These are phyloP conservation scores for Leptinotarsa juncta DNA, from an alignment of 2,888 invertebrate genomes.

Conservation along the genomic window DNA sequence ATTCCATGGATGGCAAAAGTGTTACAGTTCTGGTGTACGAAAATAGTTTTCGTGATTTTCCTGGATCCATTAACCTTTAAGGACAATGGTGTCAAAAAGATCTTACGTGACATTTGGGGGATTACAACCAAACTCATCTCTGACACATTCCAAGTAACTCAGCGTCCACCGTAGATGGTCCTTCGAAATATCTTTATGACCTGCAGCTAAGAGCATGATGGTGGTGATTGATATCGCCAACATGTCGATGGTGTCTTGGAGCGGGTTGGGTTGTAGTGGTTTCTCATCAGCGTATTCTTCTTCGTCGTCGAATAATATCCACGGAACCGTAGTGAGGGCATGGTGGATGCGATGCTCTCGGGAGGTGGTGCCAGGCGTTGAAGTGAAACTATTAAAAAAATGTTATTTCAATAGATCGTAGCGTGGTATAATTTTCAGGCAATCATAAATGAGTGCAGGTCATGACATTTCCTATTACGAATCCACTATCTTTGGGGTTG, in stretches of 20 bases:
- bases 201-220: constrained; percentile 41
- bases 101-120: constrained; percentile 42
- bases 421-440: too few relatives aligned
- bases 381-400: constrained; percentile 20
- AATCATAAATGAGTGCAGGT: too few relatives aligned
- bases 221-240: constrained; percentile 40
- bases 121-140: constrained; percentile 43
- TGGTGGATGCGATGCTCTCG: constrained; percentile 32
- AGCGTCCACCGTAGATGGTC: constrained; percentile 41
- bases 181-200: constrained; percentile 32
- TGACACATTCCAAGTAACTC: constrained; percentile 42
- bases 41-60: too few relatives aligned
- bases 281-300: constrained; percentile 15
- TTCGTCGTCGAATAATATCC: constrained; percentile 34
- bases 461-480: too few relatives aligned
- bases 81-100: neutral
- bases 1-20: too few relatives aligned
- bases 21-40: too few relatives aligned
- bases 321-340: constrained; percentile 32
- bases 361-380: constrained; percentile 24
- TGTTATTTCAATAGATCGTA: too few relatives aligned
- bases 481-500: too few relatives aligned
- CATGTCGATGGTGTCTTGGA: constrained; percentile 53
- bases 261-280: constrained; percentile 27
- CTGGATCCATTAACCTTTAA: too few relatives aligned